Conservation (phyloP, 2,888 invertebrate species). For the Hydriomena furcata region DNA sequence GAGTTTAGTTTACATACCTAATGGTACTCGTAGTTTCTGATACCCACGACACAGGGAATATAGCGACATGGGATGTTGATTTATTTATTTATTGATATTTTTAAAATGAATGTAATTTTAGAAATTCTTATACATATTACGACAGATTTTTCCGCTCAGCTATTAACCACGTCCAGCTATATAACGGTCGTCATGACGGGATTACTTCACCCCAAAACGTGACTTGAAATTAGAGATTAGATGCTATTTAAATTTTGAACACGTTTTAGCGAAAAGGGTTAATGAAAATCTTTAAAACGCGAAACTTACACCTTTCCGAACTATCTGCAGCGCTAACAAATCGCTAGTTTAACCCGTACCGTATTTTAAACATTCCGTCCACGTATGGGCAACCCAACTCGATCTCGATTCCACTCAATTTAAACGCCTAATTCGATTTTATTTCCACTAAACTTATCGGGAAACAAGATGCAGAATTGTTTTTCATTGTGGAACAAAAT, state of each 20-base stretch:
- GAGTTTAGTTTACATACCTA: no score
- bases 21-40: no score
- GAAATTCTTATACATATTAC: no score
- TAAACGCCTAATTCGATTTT: conserved; percentile 55
- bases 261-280: background rate
- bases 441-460: conserved; percentile 46
- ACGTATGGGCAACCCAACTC: conserved; percentile 50
- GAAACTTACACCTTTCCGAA: conserved; percentile 6
- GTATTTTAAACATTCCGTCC: conserved; percentile 48
- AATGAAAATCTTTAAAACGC: background rate
- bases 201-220: background rate
- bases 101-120: no score
- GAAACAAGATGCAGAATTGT: conserved; percentile 34
- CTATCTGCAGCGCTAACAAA: conserved; percentile 22
- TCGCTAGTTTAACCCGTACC: conserved; percentile 16
- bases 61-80: no score
- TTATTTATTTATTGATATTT: no score
- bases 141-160: no score
- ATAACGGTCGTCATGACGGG: no score
- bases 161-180: no score
- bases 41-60: no score
- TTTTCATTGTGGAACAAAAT: conserved; percentile 10
- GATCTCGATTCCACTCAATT: conserved; percentile 58
- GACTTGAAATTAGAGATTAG: no score
- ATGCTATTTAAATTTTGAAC: background rate